Conservation (phyloP, 2,113 vertebrate species). For the Alces alces region DNA sequence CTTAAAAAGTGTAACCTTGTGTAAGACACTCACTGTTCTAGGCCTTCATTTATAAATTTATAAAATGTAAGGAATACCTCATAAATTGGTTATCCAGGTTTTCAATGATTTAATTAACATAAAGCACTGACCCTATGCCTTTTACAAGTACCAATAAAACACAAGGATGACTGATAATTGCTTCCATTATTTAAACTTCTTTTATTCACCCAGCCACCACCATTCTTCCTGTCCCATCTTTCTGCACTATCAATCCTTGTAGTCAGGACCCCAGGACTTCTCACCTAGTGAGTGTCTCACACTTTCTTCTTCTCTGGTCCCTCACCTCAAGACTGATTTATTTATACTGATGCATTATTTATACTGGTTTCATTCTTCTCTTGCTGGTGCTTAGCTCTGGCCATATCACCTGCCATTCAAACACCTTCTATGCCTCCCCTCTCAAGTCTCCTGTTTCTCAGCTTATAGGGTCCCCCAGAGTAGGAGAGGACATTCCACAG, state of each 20-base stretch:
- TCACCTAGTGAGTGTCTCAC: background rate
- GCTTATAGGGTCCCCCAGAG: background rate
- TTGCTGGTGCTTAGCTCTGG: background rate
- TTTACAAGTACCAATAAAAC: background rate
- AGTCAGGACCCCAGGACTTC: background rate
- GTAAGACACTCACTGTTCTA: background rate
- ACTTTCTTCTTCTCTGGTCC: background rate
- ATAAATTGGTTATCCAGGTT: background rate
- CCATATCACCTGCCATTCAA: background rate
- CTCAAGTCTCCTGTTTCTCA: background rate
- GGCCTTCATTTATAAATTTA: background rate
- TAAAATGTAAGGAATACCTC: background rate
- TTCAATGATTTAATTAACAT: background rate
- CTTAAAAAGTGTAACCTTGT: background rate
- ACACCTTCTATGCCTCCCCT: background rate
- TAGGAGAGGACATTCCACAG: background rate
- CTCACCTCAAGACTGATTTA: background rate
- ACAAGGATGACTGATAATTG: background rate
- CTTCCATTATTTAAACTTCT: background rate
- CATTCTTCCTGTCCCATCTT: background rate
- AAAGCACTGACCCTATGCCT: background rate
- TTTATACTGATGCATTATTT: background rate
- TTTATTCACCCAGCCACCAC: background rate
- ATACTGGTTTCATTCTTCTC: background rate
- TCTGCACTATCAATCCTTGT: background rate